Evolutionary conservation across 64 coral and sea anemone species (phyloP).

Genomic region (Astreopora myriophthalma): DNA sequence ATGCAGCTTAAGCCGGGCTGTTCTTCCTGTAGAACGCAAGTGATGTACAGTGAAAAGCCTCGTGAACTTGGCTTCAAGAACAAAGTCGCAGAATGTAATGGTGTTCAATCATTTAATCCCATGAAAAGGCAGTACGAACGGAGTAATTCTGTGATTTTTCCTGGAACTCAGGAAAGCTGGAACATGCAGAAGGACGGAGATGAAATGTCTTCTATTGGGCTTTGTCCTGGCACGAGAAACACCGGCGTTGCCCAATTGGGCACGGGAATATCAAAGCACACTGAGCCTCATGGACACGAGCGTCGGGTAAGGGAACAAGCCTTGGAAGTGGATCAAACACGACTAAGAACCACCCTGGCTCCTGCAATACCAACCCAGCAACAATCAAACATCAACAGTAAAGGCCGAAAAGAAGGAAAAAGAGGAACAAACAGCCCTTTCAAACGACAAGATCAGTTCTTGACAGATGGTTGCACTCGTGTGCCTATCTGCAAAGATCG

Average conservation of each 20-base stretch:
- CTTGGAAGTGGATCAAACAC: neutral
- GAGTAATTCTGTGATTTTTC: neutral
- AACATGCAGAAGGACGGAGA: neutral
- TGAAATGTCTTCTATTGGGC: neutral
- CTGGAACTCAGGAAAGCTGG: neutral
- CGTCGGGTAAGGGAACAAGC: neutral
- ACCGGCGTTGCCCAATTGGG: neutral
- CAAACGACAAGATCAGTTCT: neutral
- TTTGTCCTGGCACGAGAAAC: neutral
- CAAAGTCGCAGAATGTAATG: neutral
- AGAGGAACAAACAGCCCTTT: neutral
- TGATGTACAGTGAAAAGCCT: neutral
- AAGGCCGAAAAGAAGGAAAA: neutral
- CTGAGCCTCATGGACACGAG: neutral
- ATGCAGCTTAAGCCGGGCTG: neutral
- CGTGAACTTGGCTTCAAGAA: neutral
- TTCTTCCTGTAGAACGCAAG: neutral
- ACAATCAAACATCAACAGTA: neutral
- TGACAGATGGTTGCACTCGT: neutral
- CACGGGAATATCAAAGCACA: neutral
- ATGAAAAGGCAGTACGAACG: neutral
- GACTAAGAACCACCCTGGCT: neutral
- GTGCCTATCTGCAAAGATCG: neutral
- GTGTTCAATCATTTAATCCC: neutral
- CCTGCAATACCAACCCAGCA: neutral